Evolutionary conservation across 2,113 vertebrate species (phyloP).

Genomic region (Gallinago undulata): DNA sequence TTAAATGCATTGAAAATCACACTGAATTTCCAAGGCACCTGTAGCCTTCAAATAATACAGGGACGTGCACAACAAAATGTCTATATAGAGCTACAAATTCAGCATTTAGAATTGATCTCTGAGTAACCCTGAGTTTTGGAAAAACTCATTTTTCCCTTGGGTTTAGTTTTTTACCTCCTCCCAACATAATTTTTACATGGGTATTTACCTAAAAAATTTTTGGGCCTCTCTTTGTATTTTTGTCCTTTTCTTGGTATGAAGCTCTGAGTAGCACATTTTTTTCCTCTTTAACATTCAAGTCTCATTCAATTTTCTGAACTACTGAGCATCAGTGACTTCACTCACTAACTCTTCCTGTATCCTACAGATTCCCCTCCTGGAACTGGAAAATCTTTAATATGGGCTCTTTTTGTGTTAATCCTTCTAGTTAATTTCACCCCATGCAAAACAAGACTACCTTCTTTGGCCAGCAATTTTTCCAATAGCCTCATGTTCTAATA

Average conservation of each 20-base stretch:
- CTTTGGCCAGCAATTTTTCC: not conserved
- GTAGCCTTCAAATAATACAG: not conserved
- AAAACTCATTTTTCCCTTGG: not conserved
- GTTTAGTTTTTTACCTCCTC: not conserved
- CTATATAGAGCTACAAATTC: not conserved
- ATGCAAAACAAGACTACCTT: not conserved
- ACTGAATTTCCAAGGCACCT: not conserved
- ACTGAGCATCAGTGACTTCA: not conserved
- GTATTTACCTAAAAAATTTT: not conserved
- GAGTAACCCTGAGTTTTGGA: not conserved
- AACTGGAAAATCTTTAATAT: not conserved
- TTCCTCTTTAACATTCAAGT: not conserved
- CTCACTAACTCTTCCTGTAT: not conserved
- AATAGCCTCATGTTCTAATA: not conserved
- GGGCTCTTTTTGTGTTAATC: not conserved
- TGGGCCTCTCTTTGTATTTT: not conserved
- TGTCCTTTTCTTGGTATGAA: not conserved
- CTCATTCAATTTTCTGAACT: not conserved
- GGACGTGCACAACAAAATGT: not conserved
- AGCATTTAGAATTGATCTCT: not conserved
- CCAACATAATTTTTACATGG: not conserved
- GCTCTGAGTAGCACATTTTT: not conserved
- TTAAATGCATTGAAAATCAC: not conserved
- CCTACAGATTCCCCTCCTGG: not conserved
- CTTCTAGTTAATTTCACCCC: not conserved